Evolutionary conservation across 2,888 invertebrate species (phyloP).

Genomic region (Schrankia costaestrigalis): DNA sequence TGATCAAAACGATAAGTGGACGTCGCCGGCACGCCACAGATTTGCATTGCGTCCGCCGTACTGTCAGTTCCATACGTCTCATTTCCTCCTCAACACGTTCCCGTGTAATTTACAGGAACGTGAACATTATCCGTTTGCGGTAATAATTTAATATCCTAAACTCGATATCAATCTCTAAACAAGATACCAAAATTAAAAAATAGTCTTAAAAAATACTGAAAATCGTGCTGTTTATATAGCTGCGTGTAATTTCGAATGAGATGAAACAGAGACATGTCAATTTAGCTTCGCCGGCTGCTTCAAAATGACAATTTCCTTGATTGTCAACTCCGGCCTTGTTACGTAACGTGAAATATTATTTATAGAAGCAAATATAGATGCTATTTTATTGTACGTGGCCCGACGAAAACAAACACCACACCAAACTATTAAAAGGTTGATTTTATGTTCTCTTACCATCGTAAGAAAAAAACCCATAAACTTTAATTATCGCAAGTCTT

Average conservation of each 20-base stretch:
- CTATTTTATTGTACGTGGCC: too few relatives aligned
- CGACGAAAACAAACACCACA: too few relatives aligned
- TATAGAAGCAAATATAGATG: constrained; percentile 14
- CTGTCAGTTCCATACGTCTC: constrained; percentile 59
- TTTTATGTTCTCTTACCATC: too few relatives aligned
- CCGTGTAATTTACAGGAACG: constrained; percentile 55
- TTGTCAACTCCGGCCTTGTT: constrained; percentile 26
- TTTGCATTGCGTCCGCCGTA: constrained; percentile 65
- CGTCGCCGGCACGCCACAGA: constrained; percentile 57
- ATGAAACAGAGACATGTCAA: constrained; percentile 45
- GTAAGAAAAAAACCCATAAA: too few relatives aligned
- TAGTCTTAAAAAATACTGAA: too few relatives aligned
- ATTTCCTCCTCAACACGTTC: constrained; percentile 55
- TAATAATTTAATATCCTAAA: too few relatives aligned
- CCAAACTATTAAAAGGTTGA: too few relatives aligned
- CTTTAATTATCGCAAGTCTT: too few relatives aligned
- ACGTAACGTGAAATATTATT: constrained; percentile 12
- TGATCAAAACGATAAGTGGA: constrained; percentile 55
- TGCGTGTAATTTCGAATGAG: too few relatives aligned
- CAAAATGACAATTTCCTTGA: constrained; percentile 62
- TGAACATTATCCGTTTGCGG: constrained; percentile 38
- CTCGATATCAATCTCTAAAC: too few relatives aligned
- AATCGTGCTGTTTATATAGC: too few relatives aligned
- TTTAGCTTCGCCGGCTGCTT: constrained; percentile 56
- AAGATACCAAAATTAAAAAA: too few relatives aligned